These are phyloP conservation scores for Etheostoma spectabile DNA, from an alignment of 2,113 vertebrate species.

Conservation along the genomic window DNA sequence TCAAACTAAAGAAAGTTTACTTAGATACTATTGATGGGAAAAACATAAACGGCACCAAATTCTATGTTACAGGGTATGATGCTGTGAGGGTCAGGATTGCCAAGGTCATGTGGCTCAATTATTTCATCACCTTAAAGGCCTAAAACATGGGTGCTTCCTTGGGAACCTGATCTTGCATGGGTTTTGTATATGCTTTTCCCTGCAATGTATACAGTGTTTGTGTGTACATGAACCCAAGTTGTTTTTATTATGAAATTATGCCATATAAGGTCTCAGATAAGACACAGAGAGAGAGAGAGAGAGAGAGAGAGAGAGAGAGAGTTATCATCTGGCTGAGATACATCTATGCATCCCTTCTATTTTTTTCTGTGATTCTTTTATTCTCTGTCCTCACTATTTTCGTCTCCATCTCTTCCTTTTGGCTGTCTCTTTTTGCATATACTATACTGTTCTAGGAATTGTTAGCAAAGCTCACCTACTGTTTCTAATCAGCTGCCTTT, in stretches of 20 bases:
- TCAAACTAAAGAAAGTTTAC: background rate
- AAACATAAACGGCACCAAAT: background rate
- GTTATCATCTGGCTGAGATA: constrained; percentile 26
- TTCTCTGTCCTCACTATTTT: constrained; percentile 35
- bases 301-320: background rate
- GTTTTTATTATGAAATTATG: constrained; percentile 43
- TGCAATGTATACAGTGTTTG: background rate
- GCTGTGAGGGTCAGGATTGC: constrained; percentile 51
- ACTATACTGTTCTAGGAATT: constrained; percentile 63
- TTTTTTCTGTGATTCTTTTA: constrained; percentile 14
- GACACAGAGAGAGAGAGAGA: too few species aligned
- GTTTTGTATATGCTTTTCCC: background rate
- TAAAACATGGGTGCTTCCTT: constrained; percentile 47
- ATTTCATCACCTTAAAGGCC: constrained; percentile 52
- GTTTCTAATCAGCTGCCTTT: constrained; percentile 86
- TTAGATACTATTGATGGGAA: too few species aligned
- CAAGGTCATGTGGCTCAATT: constrained; percentile 63
- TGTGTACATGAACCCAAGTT: constrained; percentile 3
- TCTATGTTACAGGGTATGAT: background rate
- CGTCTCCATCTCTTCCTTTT: constrained; percentile 26
- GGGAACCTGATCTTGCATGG: constrained; percentile 1
- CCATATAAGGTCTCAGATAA: constrained; percentile 26
- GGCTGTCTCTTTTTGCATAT: constrained; percentile 70
- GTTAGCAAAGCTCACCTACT: constrained; percentile 81
- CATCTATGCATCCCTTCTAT: background rate